phyloP scores from a whole-genome alignment of 2,113 vertebrate genomes.

The Taxidea taxus region DNA sequence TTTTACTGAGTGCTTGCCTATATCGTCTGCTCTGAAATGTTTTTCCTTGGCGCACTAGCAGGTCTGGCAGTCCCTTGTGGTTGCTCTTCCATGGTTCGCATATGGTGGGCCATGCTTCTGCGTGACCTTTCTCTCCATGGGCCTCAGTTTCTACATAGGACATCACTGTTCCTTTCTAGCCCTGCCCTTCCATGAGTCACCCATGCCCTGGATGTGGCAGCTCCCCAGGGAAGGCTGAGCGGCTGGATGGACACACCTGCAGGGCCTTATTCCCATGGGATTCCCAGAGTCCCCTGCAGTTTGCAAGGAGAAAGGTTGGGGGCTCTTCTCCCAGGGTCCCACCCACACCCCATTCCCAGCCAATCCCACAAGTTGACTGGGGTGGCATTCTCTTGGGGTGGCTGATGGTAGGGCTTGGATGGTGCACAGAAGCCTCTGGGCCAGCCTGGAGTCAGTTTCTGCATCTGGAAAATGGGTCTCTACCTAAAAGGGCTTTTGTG shows the following conservation, averaged over 20 bases:
- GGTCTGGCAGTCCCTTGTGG: background rate
- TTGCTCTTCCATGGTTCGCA: background rate
- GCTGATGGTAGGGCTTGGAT: background rate
- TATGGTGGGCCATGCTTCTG: background rate
- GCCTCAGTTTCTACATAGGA: background rate
- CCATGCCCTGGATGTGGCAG: background rate
- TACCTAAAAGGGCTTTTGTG: background rate
- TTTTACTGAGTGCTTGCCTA: background rate
- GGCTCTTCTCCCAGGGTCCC: background rate
- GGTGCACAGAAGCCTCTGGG: background rate
- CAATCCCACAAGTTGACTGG: background rate
- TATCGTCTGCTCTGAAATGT: background rate
- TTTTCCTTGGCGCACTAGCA: background rate
- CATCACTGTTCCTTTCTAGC: background rate
- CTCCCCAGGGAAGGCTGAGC: background rate
- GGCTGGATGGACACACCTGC: background rate
- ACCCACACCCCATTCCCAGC: background rate
- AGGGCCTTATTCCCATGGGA: background rate
- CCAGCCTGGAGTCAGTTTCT: background rate
- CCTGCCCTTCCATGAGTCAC: background rate
- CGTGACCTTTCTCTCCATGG: background rate
- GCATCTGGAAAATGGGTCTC: background rate
- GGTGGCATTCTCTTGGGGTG: background rate
- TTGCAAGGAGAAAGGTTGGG: background rate
- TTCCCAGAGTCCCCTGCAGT: background rate